These are phyloP conservation scores for Cydia pomonella DNA, from an alignment of 1,140 invertebrate genomes.

Conservation along the genomic window DNA sequence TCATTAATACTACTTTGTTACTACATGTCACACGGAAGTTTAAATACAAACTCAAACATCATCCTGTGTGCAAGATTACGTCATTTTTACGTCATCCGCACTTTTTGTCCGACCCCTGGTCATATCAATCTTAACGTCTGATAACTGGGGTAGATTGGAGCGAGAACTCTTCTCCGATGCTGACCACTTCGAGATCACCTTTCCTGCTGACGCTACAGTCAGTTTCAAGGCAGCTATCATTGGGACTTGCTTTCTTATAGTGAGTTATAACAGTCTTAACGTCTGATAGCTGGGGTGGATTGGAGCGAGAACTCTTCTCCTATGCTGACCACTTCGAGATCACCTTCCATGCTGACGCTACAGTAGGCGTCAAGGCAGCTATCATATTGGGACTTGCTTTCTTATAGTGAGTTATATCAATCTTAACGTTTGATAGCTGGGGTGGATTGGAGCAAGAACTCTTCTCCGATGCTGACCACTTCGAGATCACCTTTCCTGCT, in stretches of 20 bases:
- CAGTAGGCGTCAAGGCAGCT: conserved; percentile 55
- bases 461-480: conserved; percentile 45
- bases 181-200: conserved; percentile 49
- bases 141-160: conserved; percentile 41
- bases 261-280: conserved; percentile 41
- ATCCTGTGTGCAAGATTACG: too few relatives aligned
- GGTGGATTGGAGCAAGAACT: conserved; percentile 41
- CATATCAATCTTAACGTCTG: not conserved
- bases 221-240: conserved; percentile 57
- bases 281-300: conserved; percentile 42
- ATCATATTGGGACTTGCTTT: conserved; percentile 59
- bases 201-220: conserved; percentile 53
- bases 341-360: conserved; percentile 50
- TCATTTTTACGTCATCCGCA: too few relatives aligned
- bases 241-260: conserved; percentile 60
- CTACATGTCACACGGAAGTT: too few relatives aligned
- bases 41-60: too few relatives aligned
- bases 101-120: too few relatives aligned
- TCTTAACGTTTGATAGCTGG: conserved; percentile 36
- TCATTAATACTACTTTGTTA: too few relatives aligned
- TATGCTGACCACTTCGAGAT: conserved; percentile 49
- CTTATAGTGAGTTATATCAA: conserved; percentile 55
- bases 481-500: conserved; percentile 50
- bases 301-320: conserved; percentile 39
- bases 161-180: conserved; percentile 40